These are phyloP conservation scores for Lasioglossum figueresi DNA, from an alignment of 2,888 invertebrate species.

Conservation along the genomic window DNA sequence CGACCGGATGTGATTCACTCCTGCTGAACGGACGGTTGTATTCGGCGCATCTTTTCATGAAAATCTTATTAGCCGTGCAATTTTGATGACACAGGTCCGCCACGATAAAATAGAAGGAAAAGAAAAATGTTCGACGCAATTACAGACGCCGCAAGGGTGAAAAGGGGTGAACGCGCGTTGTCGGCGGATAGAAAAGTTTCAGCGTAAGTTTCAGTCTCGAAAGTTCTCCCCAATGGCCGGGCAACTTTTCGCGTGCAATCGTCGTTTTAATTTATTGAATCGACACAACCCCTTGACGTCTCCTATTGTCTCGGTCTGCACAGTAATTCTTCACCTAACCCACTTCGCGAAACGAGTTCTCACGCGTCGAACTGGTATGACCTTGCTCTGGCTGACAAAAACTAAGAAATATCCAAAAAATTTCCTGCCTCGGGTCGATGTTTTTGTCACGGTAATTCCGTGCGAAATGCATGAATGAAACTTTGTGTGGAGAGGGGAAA, in stretches of 20 bases:
- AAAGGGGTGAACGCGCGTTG: slow-evolving; percentile 22
- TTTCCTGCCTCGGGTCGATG: background rate
- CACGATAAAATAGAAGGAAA: slow-evolving; percentile 48
- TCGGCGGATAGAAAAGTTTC: slow-evolving; percentile 27
- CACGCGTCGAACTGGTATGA: background rate
- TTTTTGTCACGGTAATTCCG: background rate
- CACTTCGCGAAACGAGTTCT: background rate
- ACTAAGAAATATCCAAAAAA: background rate
- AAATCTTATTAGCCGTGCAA: slow-evolving; percentile 28
- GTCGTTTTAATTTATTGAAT: background rate
- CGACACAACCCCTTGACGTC: background rate
- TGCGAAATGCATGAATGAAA: background rate
- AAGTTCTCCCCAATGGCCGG: slow-evolving; percentile 28
- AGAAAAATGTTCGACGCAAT: slow-evolving; percentile 58
- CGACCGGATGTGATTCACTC: slow-evolving; percentile 74
- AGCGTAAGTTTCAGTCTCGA: slow-evolving; percentile 31
- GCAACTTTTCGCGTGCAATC: slow-evolving; percentile 20
- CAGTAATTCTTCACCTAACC: background rate
- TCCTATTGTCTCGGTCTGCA: background rate
- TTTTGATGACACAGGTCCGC: slow-evolving; percentile 50
- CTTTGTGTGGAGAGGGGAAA: slow-evolving; percentile 8
- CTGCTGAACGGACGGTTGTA: slow-evolving; percentile 17
- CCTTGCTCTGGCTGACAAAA: too few relatives aligned
- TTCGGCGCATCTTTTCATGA: slow-evolving; percentile 22
- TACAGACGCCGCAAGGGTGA: slow-evolving; percentile 38